These are phyloP conservation scores for Synergus gifuensis DNA, from an alignment of 2,888 invertebrate species.

Conservation along the genomic window DNA sequence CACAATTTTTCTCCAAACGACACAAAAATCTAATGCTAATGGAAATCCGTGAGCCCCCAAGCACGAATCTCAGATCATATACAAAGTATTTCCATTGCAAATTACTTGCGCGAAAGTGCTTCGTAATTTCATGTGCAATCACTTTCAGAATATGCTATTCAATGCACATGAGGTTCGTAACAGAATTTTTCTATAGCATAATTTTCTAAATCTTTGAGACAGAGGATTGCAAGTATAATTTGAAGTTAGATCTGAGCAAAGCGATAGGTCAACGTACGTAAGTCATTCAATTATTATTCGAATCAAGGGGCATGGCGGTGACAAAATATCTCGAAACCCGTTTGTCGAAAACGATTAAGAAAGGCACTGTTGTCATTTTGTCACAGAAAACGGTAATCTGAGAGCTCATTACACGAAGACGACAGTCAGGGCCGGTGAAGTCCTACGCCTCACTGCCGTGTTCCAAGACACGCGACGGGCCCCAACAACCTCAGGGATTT, in stretches of 20 bases:
- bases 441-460: constrained; percentile 79
- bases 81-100: constrained; percentile 18
- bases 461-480: constrained; percentile 78
- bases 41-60: not conserved
- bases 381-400: constrained; percentile 72
- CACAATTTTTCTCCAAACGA: not conserved
- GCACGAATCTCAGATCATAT: not conserved
- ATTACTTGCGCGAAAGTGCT: constrained; percentile 15
- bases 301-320: constrained; percentile 5
- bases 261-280: constrained; percentile 21
- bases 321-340: not conserved
- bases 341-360: constrained; percentile 3
- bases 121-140: constrained; percentile 18
- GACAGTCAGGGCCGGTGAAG: constrained; percentile 78
- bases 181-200: not conserved
- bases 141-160: constrained; percentile 3
- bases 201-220: not conserved
- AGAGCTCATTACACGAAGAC: constrained; percentile 78
- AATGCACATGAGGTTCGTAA: not conserved
- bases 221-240: too few relatives aligned
- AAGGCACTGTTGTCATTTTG: constrained; percentile 45
- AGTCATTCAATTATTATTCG: not conserved
- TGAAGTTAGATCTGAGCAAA: not conserved
- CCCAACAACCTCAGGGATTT: constrained; percentile 69
- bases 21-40: not conserved